Evolutionary conservation across 1,140 invertebrate species (phyloP).

Genomic region (Papilio machaon): DNA sequence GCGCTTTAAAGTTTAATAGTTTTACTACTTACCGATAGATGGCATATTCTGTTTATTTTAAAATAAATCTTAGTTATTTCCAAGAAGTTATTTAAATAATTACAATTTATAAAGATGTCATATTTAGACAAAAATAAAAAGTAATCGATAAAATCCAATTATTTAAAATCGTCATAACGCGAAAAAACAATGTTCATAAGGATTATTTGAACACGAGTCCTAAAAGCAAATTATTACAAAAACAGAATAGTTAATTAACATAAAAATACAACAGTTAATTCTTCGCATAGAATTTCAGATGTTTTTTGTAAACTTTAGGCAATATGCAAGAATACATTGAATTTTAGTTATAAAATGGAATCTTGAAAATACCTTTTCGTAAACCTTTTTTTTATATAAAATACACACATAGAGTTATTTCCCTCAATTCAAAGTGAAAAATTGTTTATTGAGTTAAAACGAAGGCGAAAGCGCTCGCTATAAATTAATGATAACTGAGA

Average conservation of each 20-base stretch:
- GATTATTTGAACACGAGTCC: not conserved
- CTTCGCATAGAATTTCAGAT: no score
- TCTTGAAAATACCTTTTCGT: not conserved
- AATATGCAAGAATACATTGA: not conserved
- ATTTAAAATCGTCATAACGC: no score
- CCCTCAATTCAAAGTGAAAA: not conserved
- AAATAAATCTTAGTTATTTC: no score
- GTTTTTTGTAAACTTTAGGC: no score
- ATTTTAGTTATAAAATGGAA: not conserved
- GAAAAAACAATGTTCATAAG: no score
- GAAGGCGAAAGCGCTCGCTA: not conserved
- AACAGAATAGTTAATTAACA: no score
- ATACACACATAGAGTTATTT: constrained; percentile 6
- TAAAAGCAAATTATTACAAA: not conserved
- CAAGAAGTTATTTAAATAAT: no score
- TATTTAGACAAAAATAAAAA: no score
- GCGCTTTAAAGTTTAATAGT: not conserved
- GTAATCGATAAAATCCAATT: no score
- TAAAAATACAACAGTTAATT: no score
- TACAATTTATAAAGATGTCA: no score
- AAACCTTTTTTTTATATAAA: not conserved
- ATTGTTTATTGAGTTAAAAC: not conserved
- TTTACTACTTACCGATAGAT: not conserved
- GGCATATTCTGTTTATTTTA: not conserved
- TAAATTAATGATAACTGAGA: not conserved